Conservation (phyloP, 2,888 invertebrate species). For the Tenthredo mesomela region DNA sequence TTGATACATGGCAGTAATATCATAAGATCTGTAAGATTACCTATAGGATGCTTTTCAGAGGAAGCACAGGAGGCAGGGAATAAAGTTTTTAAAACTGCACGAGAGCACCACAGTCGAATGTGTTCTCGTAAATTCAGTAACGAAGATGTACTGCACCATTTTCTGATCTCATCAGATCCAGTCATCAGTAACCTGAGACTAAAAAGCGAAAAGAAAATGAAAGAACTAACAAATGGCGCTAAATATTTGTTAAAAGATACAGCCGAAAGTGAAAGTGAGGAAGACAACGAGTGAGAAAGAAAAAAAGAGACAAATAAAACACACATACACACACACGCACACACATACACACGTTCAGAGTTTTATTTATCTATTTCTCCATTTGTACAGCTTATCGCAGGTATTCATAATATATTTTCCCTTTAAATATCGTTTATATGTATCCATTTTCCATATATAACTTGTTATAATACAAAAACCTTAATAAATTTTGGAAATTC, state of each 20-base stretch:
- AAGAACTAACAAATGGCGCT: background rate
- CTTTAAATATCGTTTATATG: background rate
- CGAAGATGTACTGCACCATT: slow-evolving; percentile 45
- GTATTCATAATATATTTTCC: background rate
- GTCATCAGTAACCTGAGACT: background rate
- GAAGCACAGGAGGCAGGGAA: slow-evolving; percentile 55
- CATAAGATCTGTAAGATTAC: slow-evolving; percentile 52
- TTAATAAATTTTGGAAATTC: background rate
- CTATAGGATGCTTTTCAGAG: slow-evolving; percentile 56
- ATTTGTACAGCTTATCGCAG: background rate
- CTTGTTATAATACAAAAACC: background rate
- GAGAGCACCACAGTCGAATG: slow-evolving; percentile 45
- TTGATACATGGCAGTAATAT: slow-evolving; percentile 56
- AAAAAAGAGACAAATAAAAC: background rate
- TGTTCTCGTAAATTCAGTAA: slow-evolving; percentile 32
- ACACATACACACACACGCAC: too few relatives aligned
- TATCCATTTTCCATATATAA: background rate
- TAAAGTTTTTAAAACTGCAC: slow-evolving; percentile 30
- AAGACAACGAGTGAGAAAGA: background rate
- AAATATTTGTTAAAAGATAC: slow-evolving; percentile 5
- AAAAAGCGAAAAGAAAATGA: background rate
- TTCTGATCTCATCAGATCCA: slow-evolving; percentile 49
- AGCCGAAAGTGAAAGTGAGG: background rate
- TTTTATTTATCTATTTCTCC: too few relatives aligned
- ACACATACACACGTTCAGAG: too few relatives aligned